Conservation (phyloP, 2,888 invertebrate genomes). For the Mactromeris polynyma region DNA sequence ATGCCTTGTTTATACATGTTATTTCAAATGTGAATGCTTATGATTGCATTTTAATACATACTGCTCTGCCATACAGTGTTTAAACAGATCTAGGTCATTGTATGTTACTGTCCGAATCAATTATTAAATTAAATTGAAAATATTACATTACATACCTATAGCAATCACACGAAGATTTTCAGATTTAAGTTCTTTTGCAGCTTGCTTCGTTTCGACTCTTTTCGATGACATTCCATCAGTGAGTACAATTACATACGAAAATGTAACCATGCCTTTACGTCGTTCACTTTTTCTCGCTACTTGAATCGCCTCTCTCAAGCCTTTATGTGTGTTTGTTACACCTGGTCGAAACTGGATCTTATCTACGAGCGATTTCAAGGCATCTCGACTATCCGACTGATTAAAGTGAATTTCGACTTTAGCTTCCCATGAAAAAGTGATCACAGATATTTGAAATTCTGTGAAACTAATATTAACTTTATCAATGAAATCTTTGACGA, state of each 20-base stretch:
- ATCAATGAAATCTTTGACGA: slow-evolving; percentile 24
- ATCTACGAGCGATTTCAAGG: neutral
- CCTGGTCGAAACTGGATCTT: slow-evolving; percentile 32
- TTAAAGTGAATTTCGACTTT: slow-evolving; percentile 8
- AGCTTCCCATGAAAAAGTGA: slow-evolving; percentile 28
- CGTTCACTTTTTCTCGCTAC: slow-evolving; percentile 31
- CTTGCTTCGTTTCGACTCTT: neutral
- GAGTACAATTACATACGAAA: slow-evolving; percentile 24
- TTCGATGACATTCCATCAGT: slow-evolving; percentile 29
- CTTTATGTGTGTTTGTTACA: slow-evolving; percentile 27
- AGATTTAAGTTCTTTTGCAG: neutral
- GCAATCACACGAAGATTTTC: neutral
- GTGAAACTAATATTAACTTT: slow-evolving; percentile 18
- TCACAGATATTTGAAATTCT: slow-evolving; percentile 32
- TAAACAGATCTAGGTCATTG: no score
- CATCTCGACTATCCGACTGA: neutral
- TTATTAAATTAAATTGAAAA: neutral
- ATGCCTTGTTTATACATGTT: no score
- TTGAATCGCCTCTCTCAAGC: neutral
- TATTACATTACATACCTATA: neutral
- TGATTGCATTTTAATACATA: no score
- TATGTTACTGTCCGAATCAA: no score
- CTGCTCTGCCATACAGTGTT: no score
- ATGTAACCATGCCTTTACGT: slow-evolving; percentile 19
- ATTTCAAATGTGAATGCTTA: no score